Base-by-base conservation (phyloP, 2,888 invertebrate genomes). In the Cistogaster globosa region DNA sequence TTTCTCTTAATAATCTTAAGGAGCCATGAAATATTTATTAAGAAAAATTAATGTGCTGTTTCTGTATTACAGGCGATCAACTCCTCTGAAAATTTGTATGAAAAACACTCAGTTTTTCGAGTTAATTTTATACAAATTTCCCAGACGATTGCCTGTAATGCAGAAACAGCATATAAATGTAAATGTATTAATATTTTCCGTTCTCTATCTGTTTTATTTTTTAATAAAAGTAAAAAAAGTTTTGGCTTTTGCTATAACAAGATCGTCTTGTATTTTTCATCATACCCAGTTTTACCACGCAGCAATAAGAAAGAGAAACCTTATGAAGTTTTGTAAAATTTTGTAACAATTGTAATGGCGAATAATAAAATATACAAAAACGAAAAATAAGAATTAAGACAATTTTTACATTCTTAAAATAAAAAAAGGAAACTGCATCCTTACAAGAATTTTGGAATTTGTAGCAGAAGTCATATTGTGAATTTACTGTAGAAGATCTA, bases 281-380 rank as follows among this genome's bases (percentile, higher is more conserved):
- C 12, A 11, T 51, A 26, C 26, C 4, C 4, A 26, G 26, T 26
- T 55, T 8, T 11, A 38, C 38, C 76, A 76, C 65, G 60, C 67
- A 48, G 48, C 45, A 62, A 57, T 14, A 48, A 11, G 38, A 72
- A 68, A 57, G n/a, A n/a, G 51, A 81, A 85, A 75, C 69, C 75
- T 79, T 75, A 32, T 62, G 36, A 79, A 71, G 76, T 65, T 75
- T 78, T 78, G 48, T 69, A 82, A 71, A 82, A 79, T 69, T 62
- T 69, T 79, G 60, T 79, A 71, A 71, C 74, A 74, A 67, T 82
- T 84, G 55, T 51, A 48, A 77, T 74, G 62, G 63, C 42, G 48
- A 60, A 45, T 42, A 53, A 78, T 14, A 60, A 32, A 32, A 32
- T 32, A 6, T 32, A 32, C 0, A 18, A n/a, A 58, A 65, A 63